Evolutionary conservation across 1,140 invertebrate genomes (phyloP).

Genomic region (Plutomurus gul): DNA sequence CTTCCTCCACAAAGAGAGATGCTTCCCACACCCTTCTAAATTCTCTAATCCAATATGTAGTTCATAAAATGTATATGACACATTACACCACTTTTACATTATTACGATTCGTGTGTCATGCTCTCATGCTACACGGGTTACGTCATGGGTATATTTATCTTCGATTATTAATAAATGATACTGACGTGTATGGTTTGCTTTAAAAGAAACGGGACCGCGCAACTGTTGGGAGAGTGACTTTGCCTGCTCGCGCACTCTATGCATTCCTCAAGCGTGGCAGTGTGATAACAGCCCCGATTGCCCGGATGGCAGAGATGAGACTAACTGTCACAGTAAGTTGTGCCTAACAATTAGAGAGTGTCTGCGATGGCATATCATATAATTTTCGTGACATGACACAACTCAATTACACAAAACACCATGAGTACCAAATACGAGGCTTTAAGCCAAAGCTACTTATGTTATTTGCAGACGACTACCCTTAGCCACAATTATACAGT

Average conservation of each 20-base stretch:
- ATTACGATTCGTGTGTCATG: not conserved
- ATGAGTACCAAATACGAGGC: too few relatives aligned
- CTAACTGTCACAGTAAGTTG: conserved; percentile 60
- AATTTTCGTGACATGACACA: conserved; percentile 1
- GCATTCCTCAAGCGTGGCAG: conserved; percentile 66
- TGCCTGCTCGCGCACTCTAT: conserved; percentile 67
- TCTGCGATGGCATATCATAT: not conserved
- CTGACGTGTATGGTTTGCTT: conserved; percentile 2
- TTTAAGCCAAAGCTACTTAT: not conserved
- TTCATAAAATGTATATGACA: too few relatives aligned
- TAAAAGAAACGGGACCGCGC: not conserved
- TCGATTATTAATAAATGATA: conserved; percentile 20
- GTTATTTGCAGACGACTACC: not conserved
- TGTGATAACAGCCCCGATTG: conserved; percentile 72
- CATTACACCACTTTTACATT: too few relatives aligned
- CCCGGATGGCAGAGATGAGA: conserved; percentile 67
- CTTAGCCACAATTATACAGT: not conserved
- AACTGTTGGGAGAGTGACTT: conserved; percentile 64
- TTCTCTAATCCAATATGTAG: too few relatives aligned
- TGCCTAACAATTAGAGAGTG: conserved; percentile 19
- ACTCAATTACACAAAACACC: conserved; percentile 21
- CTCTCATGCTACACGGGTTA: not conserved
- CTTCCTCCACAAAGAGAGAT: too few relatives aligned
- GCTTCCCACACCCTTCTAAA: too few relatives aligned
- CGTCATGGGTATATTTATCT: too few relatives aligned